Evolutionary conservation across 2,797 vertebrate species (phyloP), one percentile per base, ranked within the genome.

Genomic region (Ataeniobius toweri): DNA sequence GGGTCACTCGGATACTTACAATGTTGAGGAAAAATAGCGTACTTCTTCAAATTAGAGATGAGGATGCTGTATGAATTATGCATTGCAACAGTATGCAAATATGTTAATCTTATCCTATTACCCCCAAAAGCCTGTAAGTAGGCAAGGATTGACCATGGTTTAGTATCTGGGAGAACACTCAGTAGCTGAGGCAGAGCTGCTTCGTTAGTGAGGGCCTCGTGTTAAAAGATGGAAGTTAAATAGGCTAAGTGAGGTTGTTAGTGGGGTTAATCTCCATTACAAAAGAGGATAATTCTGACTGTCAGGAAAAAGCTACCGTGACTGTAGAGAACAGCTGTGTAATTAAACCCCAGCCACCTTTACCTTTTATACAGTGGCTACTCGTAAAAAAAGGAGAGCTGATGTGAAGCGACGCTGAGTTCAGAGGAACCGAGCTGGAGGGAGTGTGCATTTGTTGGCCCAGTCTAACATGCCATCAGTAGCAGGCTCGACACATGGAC

Each of bases 81-180:
- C 90, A 95, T 92, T 20, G 67, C 3, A 69, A 79, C 74, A 85
- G 79, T 85, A 93, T 92, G 94, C 91, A 93, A 94, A 95, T 95
- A 89, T 95, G 82, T 83, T 94, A 93, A 95, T 95, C 92, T 91
- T 82, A 90, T 92, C 90, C 90, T 82, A 92, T 95, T 94, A 95
- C 80, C 90, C 87, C 80, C 92, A 90, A 94, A 94, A 91, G 90
- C 90, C 86, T 85, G 83, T 89, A 89, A 88, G 86, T 80, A 82
- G 87, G 74, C 78, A 73, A 41, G 86, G 90, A 90, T 91, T 92
- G 91, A 91, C 89, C 86, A 85, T 70, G 56, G 78, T 88, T 92
- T 89, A 79, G 88, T 94, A 89, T 92, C 81, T 77, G 75, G 80
- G 76, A 84, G 85, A 86, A 89, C 71, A 73, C 77, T 74, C 75